Base-by-base conservation (phyloP, 2,888 invertebrate genomes). In the Atherix ibis region DNA sequence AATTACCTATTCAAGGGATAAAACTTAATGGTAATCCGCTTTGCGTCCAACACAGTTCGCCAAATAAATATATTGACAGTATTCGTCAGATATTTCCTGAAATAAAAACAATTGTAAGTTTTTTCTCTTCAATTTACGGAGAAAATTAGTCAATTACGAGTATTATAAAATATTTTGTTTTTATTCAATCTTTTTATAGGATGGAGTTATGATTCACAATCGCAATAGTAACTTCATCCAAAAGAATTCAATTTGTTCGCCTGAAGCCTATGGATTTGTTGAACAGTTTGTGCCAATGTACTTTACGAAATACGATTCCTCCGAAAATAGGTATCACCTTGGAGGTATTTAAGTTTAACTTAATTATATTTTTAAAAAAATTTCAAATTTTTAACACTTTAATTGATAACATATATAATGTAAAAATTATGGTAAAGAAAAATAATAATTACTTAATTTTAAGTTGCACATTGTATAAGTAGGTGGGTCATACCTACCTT, bases 1-100 rank as follows among this genome's bases (percentile, higher is more conserved):
- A 40, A 26, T 15, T 14, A 27, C 31, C 33, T 6, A 33, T 44
- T 4, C 40, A 25, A 6, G 34, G 39, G 6, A 31, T 44, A 3
- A 22, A 18, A 8, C 24, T 44, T 3, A 37, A 40, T 27, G 41
- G 40, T n/a, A 44, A 44, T 42, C 44, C 44, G 31, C 26, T 44
- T 2, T 44, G 44, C 27, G 24, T 24, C 22, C 38, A 40, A 14
- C 39, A 31, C 18, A 18, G 16, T 4, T 22, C 18, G 14, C 27
- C 35, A 3, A 31, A 18, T 13, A 28, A 31, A 3, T 44, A 44
- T 27, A 36, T 40, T 10, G 31, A 33, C 4, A 38, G 35, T 6
- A 28, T 41, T 14, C 38, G 37, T 27, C 34, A 34, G 17, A 12
- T 41, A 14, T 38, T 43, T 31, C 41, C 44, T 4, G 28, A 36